Evolutionary conservation across 2,888 invertebrate species (phyloP).

Genomic region (Callyntrura sp.): DNA sequence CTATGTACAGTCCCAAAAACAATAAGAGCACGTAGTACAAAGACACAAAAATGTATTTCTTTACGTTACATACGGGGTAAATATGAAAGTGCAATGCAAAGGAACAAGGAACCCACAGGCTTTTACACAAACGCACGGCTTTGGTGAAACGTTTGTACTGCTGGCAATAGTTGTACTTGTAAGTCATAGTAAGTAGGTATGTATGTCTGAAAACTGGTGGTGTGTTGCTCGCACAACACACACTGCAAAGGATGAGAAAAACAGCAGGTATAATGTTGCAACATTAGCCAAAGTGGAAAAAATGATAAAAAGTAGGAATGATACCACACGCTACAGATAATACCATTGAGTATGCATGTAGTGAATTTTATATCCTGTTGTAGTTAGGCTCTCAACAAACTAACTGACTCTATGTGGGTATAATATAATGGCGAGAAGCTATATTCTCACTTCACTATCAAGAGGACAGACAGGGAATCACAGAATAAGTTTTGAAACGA

Average conservation of each 20-base stretch:
- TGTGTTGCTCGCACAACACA: not conserved
- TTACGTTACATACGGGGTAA: constrained; percentile 9
- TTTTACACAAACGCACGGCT: not conserved
- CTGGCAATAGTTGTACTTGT: not conserved
- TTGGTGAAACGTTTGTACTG: constrained; percentile 19
- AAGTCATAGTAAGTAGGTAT: no score
- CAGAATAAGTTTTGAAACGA: not conserved
- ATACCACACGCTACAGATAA: constrained; percentile 25
- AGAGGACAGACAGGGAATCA: not conserved
- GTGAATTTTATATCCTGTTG: constrained; percentile 69
- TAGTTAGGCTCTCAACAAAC: not conserved
- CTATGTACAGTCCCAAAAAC: not conserved
- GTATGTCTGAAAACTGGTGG: not conserved
- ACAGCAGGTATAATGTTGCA: constrained; percentile 42
- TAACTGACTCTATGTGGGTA: not conserved
- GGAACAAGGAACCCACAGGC: no score
- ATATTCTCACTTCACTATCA: constrained; percentile 16
- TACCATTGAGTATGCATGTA: constrained; percentile 18
- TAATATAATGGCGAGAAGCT: constrained; percentile 12
- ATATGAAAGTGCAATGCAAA: constrained; percentile 13
- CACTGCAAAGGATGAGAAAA: constrained; percentile 6
- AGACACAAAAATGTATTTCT: constrained; percentile 16
- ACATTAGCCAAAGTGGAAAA: constrained; percentile 57
- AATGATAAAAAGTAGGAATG: constrained; percentile 57
- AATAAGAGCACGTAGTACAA: constrained; percentile 38